phyloP scores from a whole-genome alignment of 2,888 invertebrate species.

The Coremacera marginata region DNA sequence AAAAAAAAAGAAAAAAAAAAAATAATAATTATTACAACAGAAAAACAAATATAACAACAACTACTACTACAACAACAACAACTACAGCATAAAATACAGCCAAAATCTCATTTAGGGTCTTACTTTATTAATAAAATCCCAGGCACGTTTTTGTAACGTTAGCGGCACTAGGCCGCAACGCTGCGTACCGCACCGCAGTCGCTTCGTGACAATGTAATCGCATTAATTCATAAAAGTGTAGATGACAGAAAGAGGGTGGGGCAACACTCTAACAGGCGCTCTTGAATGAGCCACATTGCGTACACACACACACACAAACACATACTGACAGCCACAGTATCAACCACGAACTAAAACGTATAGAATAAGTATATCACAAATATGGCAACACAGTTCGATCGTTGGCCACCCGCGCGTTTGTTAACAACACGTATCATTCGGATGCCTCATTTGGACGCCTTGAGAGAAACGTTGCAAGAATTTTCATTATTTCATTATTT shows the following conservation, averaged over 20 bases:
- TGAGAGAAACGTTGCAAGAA: slow-evolving; percentile 1
- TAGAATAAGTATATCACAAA: neutral
- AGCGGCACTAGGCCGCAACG: neutral
- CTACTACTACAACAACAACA: neutral
- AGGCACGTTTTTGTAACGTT: neutral
- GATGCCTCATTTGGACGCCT: slow-evolving; percentile 8
- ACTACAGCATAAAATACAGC: neutral
- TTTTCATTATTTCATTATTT: slow-evolving; percentile 32
- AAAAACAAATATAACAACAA: no score
- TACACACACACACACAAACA: neutral
- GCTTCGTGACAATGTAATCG: slow-evolving; percentile 27
- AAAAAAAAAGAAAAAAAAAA: neutral
- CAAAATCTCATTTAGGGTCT: neutral
- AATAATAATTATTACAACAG: neutral
- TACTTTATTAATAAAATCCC: neutral
- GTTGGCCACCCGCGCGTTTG: neutral
- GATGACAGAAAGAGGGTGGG: neutral
- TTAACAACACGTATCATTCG: slow-evolving; percentile 13
- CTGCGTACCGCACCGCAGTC: neutral
- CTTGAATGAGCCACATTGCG: neutral
- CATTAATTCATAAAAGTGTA: slow-evolving; percentile 11
- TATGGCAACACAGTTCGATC: neutral
- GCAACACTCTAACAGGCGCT: neutral
- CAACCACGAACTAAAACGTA: neutral
- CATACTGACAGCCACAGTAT: neutral